phyloP scores from a whole-genome alignment of 2,797 vertebrate species.

The Loris lydekkerianus region DNA sequence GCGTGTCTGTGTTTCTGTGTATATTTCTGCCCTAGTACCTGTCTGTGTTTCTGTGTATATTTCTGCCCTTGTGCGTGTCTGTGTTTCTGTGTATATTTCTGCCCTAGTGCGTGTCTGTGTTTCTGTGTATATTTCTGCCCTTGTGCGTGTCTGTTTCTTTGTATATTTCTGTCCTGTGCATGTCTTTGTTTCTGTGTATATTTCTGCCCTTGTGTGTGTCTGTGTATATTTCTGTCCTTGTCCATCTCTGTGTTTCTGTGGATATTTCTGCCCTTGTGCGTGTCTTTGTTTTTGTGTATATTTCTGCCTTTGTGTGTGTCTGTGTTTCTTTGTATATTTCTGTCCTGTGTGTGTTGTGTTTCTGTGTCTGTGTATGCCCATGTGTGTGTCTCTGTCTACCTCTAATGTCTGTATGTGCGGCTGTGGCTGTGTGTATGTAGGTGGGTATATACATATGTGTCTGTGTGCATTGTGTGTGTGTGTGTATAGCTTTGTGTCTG shows the following conservation, averaged over 20 bases:
- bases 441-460: fast-evolving
- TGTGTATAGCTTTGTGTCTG: background rate
- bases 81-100: too few species aligned
- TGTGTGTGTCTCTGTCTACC: background rate
- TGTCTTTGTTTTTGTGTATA: background rate
- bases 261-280: background rate
- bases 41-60: too few species aligned
- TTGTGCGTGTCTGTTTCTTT: background rate
- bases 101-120: background rate
- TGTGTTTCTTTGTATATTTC: background rate
- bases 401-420: background rate
- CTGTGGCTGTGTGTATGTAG: fast-evolving
- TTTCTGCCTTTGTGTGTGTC: background rate
- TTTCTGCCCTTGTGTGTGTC: fast-evolving
- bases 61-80: too few species aligned
- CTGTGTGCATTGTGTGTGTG: background rate
- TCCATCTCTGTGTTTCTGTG: background rate
- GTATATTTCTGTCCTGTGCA: background rate
- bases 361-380: background rate
- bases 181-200: fast-evolving
- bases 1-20: too few species aligned
- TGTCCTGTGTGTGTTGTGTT: background rate
- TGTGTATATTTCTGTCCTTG: fast-evolving
- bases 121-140: fast-evolving
- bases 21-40: too few species aligned